Base-by-base conservation (phyloP, 1,140 invertebrate genomes). In the Metaphire vulgaris region DNA sequence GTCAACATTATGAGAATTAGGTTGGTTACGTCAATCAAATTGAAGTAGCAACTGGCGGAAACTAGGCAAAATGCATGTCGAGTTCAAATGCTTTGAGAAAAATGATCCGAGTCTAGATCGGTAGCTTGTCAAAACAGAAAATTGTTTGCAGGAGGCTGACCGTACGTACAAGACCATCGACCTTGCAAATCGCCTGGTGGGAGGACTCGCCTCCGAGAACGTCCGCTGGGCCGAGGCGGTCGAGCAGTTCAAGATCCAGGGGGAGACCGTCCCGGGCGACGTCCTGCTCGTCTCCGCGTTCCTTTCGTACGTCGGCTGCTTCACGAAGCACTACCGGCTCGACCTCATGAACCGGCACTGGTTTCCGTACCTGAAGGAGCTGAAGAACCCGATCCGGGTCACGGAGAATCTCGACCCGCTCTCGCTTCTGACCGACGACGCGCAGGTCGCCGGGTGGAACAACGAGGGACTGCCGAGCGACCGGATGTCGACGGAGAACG, bases 401-500 rank as follows among this genome's bases (percentile, higher is more conserved):
- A 95, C 94, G 0, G 92, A 93, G 84, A 91, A 90, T 30, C 84
- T 97, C 28, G 95, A 97, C 88, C 93, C 93, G 1, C 85, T 98
- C 1, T 88, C 91, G 0, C 87, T 98, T 79, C 85, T 98, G 26
- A 97, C 94, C 6, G 94, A 98, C 87, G 95, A 97, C 83, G 96
- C 95, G 0, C 91, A 92, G 81, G 92, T 98, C 78, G 95, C 96
- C 14, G 90, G 91, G 79, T 98, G 96, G 96, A 95, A 96, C 81
- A 98, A 98, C 85, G 94, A 96, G 87, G 94, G 95, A 12, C 85
- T 98, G 65, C 96, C 96, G 1, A 95, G 93, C 77, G 96, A 98
- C 85, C 88, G 93, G 74, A 97, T 98, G 94, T 97, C 95, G 1
- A 95, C 93, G 32, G 95, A 98, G 87, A 98, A 98, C 87, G 96